phyloP scores from a whole-genome alignment of 2,113 vertebrate species.

The Triplophysa dalaica region DNA sequence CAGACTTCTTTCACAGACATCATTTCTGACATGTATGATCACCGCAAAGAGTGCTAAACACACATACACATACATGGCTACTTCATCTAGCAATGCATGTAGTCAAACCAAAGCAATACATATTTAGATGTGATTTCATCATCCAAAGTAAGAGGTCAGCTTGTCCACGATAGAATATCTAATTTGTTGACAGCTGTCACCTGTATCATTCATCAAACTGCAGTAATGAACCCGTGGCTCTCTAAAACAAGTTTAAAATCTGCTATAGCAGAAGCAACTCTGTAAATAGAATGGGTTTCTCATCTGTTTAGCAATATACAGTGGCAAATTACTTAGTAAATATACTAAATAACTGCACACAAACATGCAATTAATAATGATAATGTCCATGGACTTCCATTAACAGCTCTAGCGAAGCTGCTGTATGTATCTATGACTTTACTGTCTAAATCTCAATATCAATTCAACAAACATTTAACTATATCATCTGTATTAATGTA shows the following conservation, averaged over 20 bases:
- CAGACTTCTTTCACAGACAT: slow-evolving; percentile 17
- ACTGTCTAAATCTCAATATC: not conserved
- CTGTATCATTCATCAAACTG: slow-evolving; percentile 16
- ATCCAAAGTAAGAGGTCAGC: slow-evolving; percentile 20
- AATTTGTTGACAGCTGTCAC: slow-evolving; percentile 12
- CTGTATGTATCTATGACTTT: slow-evolving; percentile 21
- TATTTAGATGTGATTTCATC: slow-evolving; percentile 16
- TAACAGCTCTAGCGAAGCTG: slow-evolving; percentile 11
- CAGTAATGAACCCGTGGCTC: not conserved
- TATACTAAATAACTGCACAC: slow-evolving; percentile 1
- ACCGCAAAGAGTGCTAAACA: slow-evolving; percentile 12
- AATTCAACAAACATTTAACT: not conserved
- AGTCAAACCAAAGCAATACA: slow-evolving; percentile 43
- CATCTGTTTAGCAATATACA: not conserved
- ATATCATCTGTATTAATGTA: slow-evolving; percentile 14
- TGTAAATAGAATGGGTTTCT: slow-evolving; percentile 5
- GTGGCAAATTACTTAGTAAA: slow-evolving; percentile 20
- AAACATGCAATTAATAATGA: not conserved
- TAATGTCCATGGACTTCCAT: slow-evolving; percentile 25
- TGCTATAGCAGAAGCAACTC: not conserved
- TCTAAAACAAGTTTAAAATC: not conserved
- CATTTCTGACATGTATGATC: not conserved
- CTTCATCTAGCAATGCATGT: slow-evolving; percentile 23
- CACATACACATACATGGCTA: not conserved
- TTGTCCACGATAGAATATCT: slow-evolving; percentile 29